A percentile compares a stretch with the other conserved stretches of the same genome.
Conservation (phyloP, 2,113 vertebrate genomes). For the Redunca redunca region DNA sequence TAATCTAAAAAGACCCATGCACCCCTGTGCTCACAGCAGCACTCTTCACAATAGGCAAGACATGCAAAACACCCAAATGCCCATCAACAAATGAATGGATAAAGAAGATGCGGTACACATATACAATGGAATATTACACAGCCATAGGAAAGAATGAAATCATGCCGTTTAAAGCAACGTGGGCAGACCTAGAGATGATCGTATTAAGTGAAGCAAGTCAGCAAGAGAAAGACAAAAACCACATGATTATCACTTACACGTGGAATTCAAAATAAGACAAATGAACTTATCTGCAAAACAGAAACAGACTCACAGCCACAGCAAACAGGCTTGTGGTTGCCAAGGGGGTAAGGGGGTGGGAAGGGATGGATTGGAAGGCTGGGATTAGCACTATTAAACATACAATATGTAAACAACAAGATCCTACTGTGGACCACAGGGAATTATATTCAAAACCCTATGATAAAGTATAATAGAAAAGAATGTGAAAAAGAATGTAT, state of each 20-base stretch:
- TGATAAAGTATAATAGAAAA: neutral
- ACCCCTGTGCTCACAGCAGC: neutral
- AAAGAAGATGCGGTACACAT: neutral
- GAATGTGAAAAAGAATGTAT: neutral
- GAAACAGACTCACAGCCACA: neutral
- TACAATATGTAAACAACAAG: neutral
- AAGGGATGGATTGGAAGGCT: neutral
- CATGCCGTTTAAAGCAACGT: neutral
- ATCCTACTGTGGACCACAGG: neutral
- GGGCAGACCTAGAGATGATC: neutral
- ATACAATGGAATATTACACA: neutral
- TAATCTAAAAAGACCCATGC: neutral
- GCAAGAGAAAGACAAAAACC: neutral
- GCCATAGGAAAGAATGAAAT: neutral
- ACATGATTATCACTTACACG: neutral
- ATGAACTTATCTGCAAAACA: neutral
- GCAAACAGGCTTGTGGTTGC: neutral
- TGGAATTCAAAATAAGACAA: neutral
- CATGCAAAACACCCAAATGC: neutral
- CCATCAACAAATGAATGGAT: neutral
- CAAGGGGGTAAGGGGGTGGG: neutral
- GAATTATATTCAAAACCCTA: neutral
- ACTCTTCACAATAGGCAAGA: neutral
- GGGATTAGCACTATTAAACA: neutral
- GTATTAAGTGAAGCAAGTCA: neutral